Conservation (phyloP, 2,797 vertebrate species). For the Dryobates pubescens region DNA sequence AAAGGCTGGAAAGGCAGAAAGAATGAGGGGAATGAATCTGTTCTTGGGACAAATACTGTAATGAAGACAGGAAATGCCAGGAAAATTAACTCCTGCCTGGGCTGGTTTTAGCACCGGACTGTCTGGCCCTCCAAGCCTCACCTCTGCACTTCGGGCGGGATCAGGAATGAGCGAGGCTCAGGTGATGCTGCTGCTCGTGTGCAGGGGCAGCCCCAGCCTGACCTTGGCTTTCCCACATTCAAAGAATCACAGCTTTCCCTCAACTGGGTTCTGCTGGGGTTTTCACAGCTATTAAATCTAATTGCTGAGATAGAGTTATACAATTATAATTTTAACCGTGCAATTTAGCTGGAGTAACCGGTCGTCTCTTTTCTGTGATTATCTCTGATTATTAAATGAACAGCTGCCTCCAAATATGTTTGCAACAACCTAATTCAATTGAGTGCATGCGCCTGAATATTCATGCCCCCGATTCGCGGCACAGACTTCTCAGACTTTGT, state of each 20-base stretch:
- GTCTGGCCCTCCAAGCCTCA: not conserved
- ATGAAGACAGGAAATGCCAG: constrained; percentile 47
- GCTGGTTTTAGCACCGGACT: fast-evolving
- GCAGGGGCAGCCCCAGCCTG: not conserved
- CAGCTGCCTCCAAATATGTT: constrained; percentile 78
- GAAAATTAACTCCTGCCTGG: constrained; percentile 3
- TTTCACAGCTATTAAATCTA: constrained; percentile 71
- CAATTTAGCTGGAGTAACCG: constrained; percentile 67
- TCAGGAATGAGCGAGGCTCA: fast-evolving
- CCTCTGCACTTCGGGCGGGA: fast-evolving
- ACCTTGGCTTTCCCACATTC: constrained; percentile 11
- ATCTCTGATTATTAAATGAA: constrained; percentile 78
- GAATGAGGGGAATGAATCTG: constrained; percentile 52
- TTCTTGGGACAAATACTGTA: constrained; percentile 54
- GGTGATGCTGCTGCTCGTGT: fast-evolving
- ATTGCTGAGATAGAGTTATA: constrained; percentile 73
- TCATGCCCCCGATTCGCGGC: constrained; percentile 46
- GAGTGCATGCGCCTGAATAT: constrained; percentile 72
- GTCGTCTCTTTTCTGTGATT: constrained; percentile 69
- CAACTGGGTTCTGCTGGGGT: constrained; percentile 55
- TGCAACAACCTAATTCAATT: constrained; percentile 71
- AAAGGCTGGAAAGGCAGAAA: constrained; percentile 22
- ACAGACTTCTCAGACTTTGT: constrained; percentile 21
- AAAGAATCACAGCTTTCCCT: constrained; percentile 37
- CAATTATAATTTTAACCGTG: constrained; percentile 72